phyloP scores from a whole-genome alignment of 2,888 invertebrate genomes.

The Erynnis tages region DNA sequence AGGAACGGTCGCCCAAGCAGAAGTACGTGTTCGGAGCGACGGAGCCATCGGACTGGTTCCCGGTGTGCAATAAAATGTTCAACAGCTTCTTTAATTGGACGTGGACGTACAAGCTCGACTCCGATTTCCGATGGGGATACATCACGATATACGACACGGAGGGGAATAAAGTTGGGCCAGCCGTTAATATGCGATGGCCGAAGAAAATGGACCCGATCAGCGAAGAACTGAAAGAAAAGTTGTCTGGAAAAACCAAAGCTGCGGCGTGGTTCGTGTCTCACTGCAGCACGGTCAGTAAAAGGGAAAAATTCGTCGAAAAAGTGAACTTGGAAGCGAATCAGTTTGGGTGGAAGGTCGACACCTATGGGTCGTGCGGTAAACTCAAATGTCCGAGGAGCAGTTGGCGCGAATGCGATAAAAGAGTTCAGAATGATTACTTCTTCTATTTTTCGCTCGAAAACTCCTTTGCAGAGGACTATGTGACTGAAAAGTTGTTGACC shows the following conservation, averaged over 20 bases:
- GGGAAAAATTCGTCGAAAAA: conserved; percentile 36
- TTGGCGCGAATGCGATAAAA: conserved; percentile 37
- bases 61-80: neutral
- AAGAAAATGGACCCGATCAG: conserved; percentile 47
- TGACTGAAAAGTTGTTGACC: conserved; percentile 52
- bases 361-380: conserved; percentile 49
- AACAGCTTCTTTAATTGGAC: neutral
- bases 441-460: conserved; percentile 60
- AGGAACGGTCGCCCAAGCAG: neutral
- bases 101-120: conserved; percentile 35
- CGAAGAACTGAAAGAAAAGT: conserved; percentile 37
- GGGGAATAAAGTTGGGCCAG: conserved; percentile 45
- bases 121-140: conserved; percentile 53
- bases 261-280: conserved; percentile 53
- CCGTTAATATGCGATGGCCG: conserved; percentile 48
- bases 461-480: conserved; percentile 50
- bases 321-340: conserved; percentile 38
- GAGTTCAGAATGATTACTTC: conserved; percentile 46
- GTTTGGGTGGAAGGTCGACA: conserved; percentile 43
- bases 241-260: conserved; percentile 43
- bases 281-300: conserved; percentile 39
- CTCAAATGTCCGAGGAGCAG: conserved; percentile 38
- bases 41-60: neutral
- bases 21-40: neutral
- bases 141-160: conserved; percentile 44